Percentiles rank a stretch among this genome's conserved stretches.
Evolutionary conservation across 2,113 vertebrate species (phyloP).

Genomic region (Alouatta palliata): DNA sequence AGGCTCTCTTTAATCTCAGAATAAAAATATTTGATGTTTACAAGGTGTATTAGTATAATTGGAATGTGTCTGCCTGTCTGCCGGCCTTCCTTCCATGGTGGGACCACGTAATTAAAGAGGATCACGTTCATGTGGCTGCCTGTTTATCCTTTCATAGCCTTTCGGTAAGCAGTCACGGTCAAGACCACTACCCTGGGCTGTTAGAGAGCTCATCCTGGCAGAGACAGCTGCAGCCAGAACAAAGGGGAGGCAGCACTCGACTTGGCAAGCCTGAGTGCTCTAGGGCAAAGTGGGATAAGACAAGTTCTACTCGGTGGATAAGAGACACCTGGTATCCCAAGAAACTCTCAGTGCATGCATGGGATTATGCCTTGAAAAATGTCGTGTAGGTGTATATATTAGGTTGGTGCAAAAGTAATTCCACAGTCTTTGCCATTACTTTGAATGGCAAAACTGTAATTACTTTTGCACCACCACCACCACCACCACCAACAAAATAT

Average conservation of each 20-base stretch:
- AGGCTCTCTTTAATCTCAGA: conserved; percentile 79
- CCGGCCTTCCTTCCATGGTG: conserved; percentile 75
- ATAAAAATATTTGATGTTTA: conserved; percentile 83
- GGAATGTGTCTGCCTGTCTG: conserved; percentile 81
- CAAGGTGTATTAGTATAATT: conserved; percentile 82
- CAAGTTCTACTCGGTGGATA: neutral
- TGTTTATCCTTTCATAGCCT: conserved; percentile 72
- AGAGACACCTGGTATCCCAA: neutral
- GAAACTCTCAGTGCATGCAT: neutral
- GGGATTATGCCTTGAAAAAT: neutral
- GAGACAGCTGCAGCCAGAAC: conserved; percentile 63
- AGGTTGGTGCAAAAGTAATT: no score
- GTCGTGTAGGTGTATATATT: no score
- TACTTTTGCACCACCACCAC: no score
- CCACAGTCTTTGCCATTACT: no score
- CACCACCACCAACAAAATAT: no score
- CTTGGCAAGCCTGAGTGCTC: neutral
- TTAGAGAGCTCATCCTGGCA: neutral
- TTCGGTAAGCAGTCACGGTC: conserved; percentile 48
- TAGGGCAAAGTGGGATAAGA: neutral
- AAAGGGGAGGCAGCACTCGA: neutral
- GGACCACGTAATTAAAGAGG: conserved; percentile 79
- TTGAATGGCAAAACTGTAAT: no score
- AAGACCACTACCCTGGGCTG: conserved; percentile 71
- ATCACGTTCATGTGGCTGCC: conserved; percentile 68